These are phyloP conservation scores for Drosophila tropicalis DNA, from an alignment of 1,140 invertebrate genomes.

Conservation along the genomic window DNA sequence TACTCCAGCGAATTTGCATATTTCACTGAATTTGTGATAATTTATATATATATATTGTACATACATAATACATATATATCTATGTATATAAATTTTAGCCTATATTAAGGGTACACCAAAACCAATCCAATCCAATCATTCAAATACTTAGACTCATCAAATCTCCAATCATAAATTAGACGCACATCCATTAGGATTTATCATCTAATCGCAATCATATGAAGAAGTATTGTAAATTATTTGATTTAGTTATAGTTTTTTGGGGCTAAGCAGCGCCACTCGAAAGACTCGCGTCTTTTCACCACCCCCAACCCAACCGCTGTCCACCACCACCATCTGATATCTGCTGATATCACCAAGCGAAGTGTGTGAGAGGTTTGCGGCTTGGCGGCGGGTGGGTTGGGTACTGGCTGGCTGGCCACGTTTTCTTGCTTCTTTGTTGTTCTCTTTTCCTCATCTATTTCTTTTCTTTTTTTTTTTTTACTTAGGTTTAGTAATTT, in stretches of 20 bases:
- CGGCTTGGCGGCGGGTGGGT: background rate
- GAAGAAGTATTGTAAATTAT: slow-evolving; percentile 81
- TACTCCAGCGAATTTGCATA: slow-evolving; percentile 77
- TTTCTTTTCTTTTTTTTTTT: slow-evolving; percentile 40
- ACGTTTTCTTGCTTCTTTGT: slow-evolving; percentile 1
- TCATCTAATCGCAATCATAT: slow-evolving; percentile 67
- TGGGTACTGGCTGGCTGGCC: background rate
- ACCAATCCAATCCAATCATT: slow-evolving; percentile 36
- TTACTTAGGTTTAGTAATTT: slow-evolving; percentile 77
- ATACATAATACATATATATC: background rate
- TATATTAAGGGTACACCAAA: slow-evolving; percentile 40
- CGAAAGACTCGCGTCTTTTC: background rate
- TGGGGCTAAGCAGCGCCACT: slow-evolving; percentile 35
- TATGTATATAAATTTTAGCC: slow-evolving; percentile 65
- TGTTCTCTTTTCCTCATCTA: background rate
- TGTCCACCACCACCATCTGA: background rate
- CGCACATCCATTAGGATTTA: slow-evolving; percentile 50
- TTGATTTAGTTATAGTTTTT: slow-evolving; percentile 63
- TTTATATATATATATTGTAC: slow-evolving; percentile 37
- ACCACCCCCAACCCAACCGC: too few species aligned
- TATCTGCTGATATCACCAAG: background rate
- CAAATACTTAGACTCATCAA: slow-evolving; percentile 28
- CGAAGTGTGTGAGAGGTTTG: background rate
- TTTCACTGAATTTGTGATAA: slow-evolving; percentile 81
- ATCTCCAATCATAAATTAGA: slow-evolving; percentile 32